These are phyloP conservation scores for Andrena bicolor DNA, from an alignment of 2,888 invertebrate genomes.

Conservation along the genomic window DNA sequence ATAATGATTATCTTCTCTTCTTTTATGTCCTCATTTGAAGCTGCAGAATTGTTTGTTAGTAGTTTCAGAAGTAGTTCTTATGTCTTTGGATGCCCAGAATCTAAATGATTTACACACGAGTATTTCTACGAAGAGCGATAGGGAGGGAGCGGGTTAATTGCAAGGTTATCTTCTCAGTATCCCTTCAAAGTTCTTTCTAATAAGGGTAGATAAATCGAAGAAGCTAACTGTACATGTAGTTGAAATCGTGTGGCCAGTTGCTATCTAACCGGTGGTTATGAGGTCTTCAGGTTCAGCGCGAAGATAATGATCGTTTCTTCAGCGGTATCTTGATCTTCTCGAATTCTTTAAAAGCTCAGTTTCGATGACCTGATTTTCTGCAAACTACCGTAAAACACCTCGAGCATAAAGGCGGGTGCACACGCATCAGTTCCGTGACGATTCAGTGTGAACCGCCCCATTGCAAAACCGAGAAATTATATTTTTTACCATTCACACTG, in stretches of 20 bases:
- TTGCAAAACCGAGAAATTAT: no score
- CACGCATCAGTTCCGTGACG: no score
- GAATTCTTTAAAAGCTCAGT: constrained; percentile 8
- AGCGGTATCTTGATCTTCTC: constrained; percentile 51
- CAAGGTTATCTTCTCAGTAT: constrained; percentile 57
- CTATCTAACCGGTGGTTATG: constrained; percentile 42
- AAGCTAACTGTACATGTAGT: constrained; percentile 25
- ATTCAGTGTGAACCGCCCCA: no score
- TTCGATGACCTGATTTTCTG: constrained; percentile 6
- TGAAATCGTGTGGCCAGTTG: constrained; percentile 21
- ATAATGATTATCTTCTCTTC: no score
- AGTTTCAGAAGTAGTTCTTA: background rate
- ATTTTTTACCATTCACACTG: no score
- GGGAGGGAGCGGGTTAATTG: constrained; percentile 50
- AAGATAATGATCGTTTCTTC: constrained; percentile 51
- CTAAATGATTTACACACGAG: constrained; percentile 24
- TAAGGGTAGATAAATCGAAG: constrained; percentile 53
- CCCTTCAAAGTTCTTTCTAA: constrained; percentile 44
- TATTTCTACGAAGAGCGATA: no score
- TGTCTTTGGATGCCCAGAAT: constrained; percentile 47
- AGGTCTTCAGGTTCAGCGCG: constrained; percentile 49
- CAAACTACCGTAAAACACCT: background rate
- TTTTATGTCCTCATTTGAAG: no score
- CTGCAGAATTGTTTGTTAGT: no score
- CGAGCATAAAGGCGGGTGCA: no score